Conservation (phyloP, 2,888 invertebrate genomes). For the Sialis fuliginosa region DNA sequence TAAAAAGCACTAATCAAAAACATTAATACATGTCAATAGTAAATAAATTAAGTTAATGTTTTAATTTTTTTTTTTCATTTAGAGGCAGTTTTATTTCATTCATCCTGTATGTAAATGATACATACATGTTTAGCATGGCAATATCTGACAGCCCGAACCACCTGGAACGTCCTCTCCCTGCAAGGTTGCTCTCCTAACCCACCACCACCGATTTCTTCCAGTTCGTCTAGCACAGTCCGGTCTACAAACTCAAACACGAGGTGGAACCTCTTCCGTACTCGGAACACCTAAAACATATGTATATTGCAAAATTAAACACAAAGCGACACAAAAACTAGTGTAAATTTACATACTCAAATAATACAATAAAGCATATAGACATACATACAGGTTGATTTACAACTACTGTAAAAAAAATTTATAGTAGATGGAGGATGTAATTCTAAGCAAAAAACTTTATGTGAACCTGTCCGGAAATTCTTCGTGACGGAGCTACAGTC, state of each 20-base stretch:
- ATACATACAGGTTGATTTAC: no score
- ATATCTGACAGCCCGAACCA: slow-evolving; percentile 62
- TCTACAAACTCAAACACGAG: slow-evolving; percentile 79
- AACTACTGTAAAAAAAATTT: no score
- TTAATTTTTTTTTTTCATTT: background rate
- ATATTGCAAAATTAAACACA: no score
- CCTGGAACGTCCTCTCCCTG: slow-evolving; percentile 62
- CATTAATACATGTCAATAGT: background rate
- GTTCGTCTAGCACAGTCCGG: slow-evolving; percentile 68
- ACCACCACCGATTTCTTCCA: slow-evolving; percentile 54
- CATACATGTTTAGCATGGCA: slow-evolving; percentile 72
- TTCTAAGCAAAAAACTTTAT: no score
- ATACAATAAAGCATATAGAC: no score
- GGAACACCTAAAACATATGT: slow-evolving; percentile 37
- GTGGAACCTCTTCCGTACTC: slow-evolving; percentile 66
- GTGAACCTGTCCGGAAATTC: no score
- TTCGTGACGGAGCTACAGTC: no score
- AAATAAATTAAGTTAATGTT: background rate
- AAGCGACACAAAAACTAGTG: no score
- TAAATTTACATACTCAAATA: no score
- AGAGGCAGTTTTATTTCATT: background rate
- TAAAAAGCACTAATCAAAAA: background rate
- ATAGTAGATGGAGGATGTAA: no score
- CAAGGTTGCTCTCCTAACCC: slow-evolving; percentile 57
- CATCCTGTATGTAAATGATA: slow-evolving; percentile 6